These are phyloP conservation scores for Macquaria ambigua DNA, from an alignment of 2,113 vertebrate genomes.

Conservation along the genomic window DNA sequence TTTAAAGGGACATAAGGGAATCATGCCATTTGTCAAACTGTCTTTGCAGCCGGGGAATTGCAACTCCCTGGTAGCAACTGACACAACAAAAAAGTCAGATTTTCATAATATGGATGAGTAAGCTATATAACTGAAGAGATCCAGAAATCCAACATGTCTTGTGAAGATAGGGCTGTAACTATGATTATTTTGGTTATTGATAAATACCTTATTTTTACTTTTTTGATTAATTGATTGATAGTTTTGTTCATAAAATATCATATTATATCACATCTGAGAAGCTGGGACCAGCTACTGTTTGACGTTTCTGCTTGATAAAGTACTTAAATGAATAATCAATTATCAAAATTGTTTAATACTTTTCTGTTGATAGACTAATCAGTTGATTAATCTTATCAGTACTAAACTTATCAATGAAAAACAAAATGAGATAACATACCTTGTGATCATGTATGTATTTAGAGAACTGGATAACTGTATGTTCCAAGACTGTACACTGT, in stretches of 20 bases:
- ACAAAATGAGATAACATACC: neutral
- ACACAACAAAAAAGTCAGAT: neutral
- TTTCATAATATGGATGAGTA: neutral
- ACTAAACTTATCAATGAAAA: neutral
- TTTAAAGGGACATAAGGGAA: constrained; percentile 22
- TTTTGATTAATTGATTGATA: neutral
- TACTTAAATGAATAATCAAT: neutral
- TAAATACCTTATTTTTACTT: neutral
- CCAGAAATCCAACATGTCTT: neutral
- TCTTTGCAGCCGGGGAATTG: neutral
- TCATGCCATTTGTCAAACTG: constrained; percentile 29
- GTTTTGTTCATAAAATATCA: neutral
- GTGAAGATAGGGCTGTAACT: neutral
- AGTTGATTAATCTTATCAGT: neutral
- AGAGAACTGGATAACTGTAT: neutral
- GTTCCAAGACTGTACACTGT: neutral
- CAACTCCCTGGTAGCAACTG: neutral
- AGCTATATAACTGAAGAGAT: neutral
- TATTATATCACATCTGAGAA: neutral
- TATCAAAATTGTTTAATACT: neutral
- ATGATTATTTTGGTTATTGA: neutral
- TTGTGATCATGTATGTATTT: neutral
- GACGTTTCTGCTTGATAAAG: neutral
- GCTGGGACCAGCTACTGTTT: neutral
- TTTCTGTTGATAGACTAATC: neutral